Evolutionary conservation across 2,888 invertebrate species (phyloP), one percentile per base, ranked within the genome.

Genomic region (Drosophila macrospina): DNA sequence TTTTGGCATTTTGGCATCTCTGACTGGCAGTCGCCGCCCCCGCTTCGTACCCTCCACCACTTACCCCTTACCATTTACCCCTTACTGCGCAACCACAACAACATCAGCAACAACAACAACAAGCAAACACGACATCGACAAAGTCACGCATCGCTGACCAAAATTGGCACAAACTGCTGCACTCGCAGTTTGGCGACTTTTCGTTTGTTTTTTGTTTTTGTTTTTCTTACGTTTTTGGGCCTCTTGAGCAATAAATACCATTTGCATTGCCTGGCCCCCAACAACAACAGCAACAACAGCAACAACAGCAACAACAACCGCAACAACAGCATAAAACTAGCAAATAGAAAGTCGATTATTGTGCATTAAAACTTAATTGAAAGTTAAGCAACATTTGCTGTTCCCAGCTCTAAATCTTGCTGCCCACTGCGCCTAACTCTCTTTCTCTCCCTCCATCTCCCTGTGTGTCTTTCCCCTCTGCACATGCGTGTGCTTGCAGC

Each of bases 141-240:
- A 74, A 85, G 85, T 87, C 85, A 85, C 85, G 87, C 88, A 85
- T 85, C 86, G 86, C 74, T 85, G 85, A 85, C 87, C 87, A 85
- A 87, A 85, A 85, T 85, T 85, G 86, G 87, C 77, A 70, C 80
- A 85, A 56, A 69, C 76, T 72, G 76, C 76, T 72, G 76, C 74
- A 64, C 48, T 51, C 30, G 69, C 69, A 74, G 78, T 71, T 71
- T 82, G 82, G 48, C 68, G 69, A 54, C 64, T 61, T 57, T 77
- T 65, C 54, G 61, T 64, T 54, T 54, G n/a, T n/a, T n/a, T n/a
- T n/a, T n/a, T n/a, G n/a, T n/a, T n/a, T n/a, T n/a, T n/a, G n/a
- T n/a, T n/a, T n/a, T n/a, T n/a, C n/a, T n/a, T n/a, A n/a, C 66
- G 6, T 61, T 60, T 48, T 66, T 66, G 66, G 60, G 50, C 60